Conservation (phyloP, 2,113 vertebrate genomes). For the Catharus fuscescens region DNA sequence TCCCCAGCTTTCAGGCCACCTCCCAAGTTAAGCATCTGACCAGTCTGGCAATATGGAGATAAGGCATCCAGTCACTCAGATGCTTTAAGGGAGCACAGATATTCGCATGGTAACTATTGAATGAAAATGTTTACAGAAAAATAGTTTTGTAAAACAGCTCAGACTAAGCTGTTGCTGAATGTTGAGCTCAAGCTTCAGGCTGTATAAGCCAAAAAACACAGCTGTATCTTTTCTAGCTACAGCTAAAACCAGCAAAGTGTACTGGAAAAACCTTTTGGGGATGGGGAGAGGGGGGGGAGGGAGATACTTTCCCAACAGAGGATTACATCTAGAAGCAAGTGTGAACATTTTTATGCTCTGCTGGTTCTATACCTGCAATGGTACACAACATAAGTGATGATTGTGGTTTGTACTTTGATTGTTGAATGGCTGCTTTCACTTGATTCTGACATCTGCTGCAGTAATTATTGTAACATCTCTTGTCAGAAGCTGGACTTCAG, state of each 20-base stretch:
- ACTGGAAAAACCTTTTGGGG: constrained; percentile 54
- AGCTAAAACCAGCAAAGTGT: constrained; percentile 57
- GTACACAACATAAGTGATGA: background rate
- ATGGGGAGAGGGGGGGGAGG: accelerated
- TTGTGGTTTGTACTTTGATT: background rate
- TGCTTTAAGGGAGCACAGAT: constrained; percentile 17
- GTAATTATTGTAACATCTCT: background rate
- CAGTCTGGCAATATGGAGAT: background rate
- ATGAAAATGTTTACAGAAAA: constrained; percentile 60
- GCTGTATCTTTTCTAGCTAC: constrained; percentile 74
- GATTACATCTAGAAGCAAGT: constrained; percentile 40
- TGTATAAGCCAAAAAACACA: constrained; percentile 49
- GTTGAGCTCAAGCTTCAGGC: background rate
- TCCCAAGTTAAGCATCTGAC: background rate
- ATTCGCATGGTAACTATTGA: constrained; percentile 31
- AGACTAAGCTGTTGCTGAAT: constrained; percentile 57
- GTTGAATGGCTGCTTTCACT: background rate
- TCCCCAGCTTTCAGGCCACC: background rate
- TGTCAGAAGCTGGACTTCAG: constrained; percentile 1
- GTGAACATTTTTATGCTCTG: constrained; percentile 11
- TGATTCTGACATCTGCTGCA: background rate
- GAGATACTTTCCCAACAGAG: background rate
- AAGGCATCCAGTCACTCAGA: background rate
- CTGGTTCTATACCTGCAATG: constrained; percentile 33
- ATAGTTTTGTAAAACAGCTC: constrained; percentile 53